A percentile compares a stretch with the other conserved stretches of the same genome.
phyloP scores from a whole-genome alignment of 2,113 vertebrate genomes.

The Epinephelus cyanopodus region DNA sequence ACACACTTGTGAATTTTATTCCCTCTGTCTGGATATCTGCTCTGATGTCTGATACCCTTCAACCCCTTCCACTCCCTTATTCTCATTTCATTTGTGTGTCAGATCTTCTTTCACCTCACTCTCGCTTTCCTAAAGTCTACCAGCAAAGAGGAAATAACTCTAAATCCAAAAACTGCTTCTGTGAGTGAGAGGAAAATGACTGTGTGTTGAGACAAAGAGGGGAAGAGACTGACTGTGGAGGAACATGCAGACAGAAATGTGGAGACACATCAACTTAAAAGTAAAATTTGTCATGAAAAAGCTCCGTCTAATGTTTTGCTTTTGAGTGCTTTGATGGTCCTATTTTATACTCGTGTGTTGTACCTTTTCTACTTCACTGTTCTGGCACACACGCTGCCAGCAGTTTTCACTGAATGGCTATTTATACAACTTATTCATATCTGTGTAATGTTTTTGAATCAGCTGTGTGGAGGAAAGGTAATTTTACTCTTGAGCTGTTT shows the following conservation, averaged over 20 bases:
- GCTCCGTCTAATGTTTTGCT: background rate
- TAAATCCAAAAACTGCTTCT: slow-evolving; percentile 13
- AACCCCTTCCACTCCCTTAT: slow-evolving; percentile 15
- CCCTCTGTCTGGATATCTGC: slow-evolving; percentile 47
- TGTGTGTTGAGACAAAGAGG: slow-evolving; percentile 19
- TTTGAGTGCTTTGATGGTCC: background rate
- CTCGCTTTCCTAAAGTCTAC: slow-evolving; percentile 8
- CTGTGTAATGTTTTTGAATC: slow-evolving; percentile 49
- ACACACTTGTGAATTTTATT: slow-evolving; percentile 22
- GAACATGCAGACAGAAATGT: background rate
- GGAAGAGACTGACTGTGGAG: background rate
- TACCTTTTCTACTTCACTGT: background rate
- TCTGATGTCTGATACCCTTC: slow-evolving; percentile 43
- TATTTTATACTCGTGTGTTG: slow-evolving; percentile 9
- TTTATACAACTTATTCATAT: slow-evolving; percentile 22
- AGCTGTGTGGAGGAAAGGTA: slow-evolving; percentile 15
- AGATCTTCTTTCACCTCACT: slow-evolving; percentile 35
- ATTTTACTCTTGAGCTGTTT: slow-evolving; percentile 54
- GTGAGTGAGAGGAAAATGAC: background rate
- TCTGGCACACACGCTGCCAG: background rate
- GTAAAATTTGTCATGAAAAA: background rate
- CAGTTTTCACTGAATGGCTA: slow-evolving; percentile 34
- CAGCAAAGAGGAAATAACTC: slow-evolving; percentile 15
- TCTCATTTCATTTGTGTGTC: slow-evolving; percentile 42
- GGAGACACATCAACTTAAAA: background rate